Evolutionary conservation across 2,888 invertebrate species (phyloP).

Genomic region (Nephrocerus scutellatus): DNA sequence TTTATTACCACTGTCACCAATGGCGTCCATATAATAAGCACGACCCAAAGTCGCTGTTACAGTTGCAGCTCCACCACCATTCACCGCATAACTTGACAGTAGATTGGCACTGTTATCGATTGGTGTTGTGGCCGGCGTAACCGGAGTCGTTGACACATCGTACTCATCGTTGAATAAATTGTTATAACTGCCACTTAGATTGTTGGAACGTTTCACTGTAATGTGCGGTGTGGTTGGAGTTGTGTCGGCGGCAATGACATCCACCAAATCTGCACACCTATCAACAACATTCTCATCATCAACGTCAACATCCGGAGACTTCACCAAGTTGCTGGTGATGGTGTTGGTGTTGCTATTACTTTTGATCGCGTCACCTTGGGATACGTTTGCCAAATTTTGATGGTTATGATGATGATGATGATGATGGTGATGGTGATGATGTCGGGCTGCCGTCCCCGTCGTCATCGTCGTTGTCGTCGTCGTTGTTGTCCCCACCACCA

Average conservation of each 20-base stretch:
- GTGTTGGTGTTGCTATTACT: too few relatives aligned
- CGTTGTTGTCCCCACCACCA: neutral
- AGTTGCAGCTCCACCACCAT: too few relatives aligned
- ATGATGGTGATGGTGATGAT: neutral
- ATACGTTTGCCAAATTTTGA: too few relatives aligned
- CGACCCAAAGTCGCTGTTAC: conserved; percentile 17
- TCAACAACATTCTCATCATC: conserved; percentile 27
- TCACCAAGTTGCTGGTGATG: conserved; percentile 1
- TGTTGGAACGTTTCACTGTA: conserved; percentile 29
- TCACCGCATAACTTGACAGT: conserved; percentile 4
- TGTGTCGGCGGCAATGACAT: conserved; percentile 24
- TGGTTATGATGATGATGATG: too few relatives aligned
- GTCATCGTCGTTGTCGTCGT: conserved; percentile 22
- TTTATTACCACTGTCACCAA: too few relatives aligned
- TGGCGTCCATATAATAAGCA: conserved; percentile 21
- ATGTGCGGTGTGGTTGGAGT: neutral
- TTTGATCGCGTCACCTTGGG: too few relatives aligned
- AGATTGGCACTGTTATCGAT: conserved; percentile 8
- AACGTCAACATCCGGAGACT: conserved; percentile 14
- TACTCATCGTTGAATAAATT: conserved; percentile 45
- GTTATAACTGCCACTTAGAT: conserved; percentile 46
- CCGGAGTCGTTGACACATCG: conserved; percentile 27
- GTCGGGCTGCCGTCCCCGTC: conserved; percentile 1
- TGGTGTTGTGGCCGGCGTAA: conserved; percentile 12
- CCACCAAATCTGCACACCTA: neutral